Evolutionary conservation across 2,888 invertebrate genomes (phyloP), one percentile per base, ranked within the genome.

Genomic region (Acronicta alni): DNA sequence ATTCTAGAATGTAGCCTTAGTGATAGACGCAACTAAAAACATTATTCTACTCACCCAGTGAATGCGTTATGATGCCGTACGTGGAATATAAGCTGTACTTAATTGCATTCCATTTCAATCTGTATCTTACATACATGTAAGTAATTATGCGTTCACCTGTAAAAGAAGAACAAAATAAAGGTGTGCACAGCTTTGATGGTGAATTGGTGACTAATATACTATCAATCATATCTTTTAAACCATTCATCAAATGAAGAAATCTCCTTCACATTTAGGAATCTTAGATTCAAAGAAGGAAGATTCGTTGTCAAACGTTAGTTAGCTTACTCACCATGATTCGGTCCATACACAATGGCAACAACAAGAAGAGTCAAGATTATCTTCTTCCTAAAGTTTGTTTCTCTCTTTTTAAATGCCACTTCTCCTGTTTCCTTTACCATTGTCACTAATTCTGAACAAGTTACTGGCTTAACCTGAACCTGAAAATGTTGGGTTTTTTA

Each of bases 261-360:
- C n/a, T n/a, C n/a, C n/a, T n/a, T n/a, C n/a, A n/a, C n/a, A n/a
- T n/a, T n/a, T n/a, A n/a, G n/a, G n/a, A n/a, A n/a, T n/a, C n/a
- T n/a, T n/a, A n/a, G n/a, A n/a, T n/a, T n/a, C n/a, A n/a, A n/a
- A n/a, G n/a, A n/a, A n/a, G n/a, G n/a, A n/a, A n/a, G n/a, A n/a
- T n/a, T n/a, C n/a, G n/a, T n/a, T n/a, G n/a, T n/a, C n/a, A n/a
- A n/a, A n/a, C n/a, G n/a, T n/a, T n/a, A 4, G 12, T 18, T n/a
- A 2, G 0, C 20, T 32, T 39, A 72, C 86, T 88, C 81, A 95
- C 95, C 95, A 75, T 94, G 94, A 69, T 89, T 89, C 0, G 95
- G 95, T 32, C 95, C 95, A 67, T 95, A 93, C 4, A 95, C 84
- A 1, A 95, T 88, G 23, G 92, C 89, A 4, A 94, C 95, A 1